phyloP scores from a whole-genome alignment of 92 coral and sea anemone genomes.

The Epizoanthus fatuus region DNA sequence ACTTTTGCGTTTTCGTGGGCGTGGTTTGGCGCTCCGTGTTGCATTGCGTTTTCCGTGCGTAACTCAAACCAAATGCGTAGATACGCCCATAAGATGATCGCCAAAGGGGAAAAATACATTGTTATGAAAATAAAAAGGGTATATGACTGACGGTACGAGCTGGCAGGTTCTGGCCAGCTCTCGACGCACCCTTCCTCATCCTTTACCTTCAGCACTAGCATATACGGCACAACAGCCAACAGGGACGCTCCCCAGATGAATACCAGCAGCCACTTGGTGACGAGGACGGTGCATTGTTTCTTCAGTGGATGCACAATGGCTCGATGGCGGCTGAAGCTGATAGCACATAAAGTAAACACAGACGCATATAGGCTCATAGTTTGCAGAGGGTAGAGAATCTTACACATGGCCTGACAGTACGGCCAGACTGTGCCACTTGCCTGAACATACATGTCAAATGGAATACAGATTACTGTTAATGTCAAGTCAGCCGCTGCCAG shows the following conservation, averaged over 20 bases:
- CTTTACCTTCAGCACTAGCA: constrained; percentile 65
- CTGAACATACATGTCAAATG: constrained; percentile 83
- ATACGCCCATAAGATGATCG: constrained; percentile 73
- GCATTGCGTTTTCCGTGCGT: constrained; percentile 36
- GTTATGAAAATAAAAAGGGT: constrained; percentile 67
- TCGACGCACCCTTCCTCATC: constrained; percentile 62
- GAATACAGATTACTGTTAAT: constrained; percentile 58
- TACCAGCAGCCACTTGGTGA: constrained; percentile 59
- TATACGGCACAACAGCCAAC: constrained; percentile 73
- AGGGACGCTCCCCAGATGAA: constrained; percentile 75
- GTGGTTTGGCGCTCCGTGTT: constrained; percentile 33
- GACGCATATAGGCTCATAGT: constrained; percentile 84
- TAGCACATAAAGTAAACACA: constrained; percentile 78
- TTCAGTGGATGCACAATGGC: constrained; percentile 85
- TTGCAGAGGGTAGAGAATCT: constrained; percentile 76
- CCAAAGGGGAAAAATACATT: constrained; percentile 69
- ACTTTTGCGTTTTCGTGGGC: constrained; percentile 75
- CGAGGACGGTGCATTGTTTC: constrained; percentile 62
- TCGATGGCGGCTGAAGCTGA: constrained; percentile 77
- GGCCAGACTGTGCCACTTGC: constrained; percentile 75
- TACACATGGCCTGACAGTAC: constrained; percentile 66
- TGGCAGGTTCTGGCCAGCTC: constrained; percentile 76
- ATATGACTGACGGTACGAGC: constrained; percentile 52
- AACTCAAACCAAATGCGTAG: constrained; percentile 70
- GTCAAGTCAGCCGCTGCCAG: constrained; percentile 80